Base-by-base conservation (phyloP, 2,113 vertebrate genomes). In the Eptatretus burgeri region DNA sequence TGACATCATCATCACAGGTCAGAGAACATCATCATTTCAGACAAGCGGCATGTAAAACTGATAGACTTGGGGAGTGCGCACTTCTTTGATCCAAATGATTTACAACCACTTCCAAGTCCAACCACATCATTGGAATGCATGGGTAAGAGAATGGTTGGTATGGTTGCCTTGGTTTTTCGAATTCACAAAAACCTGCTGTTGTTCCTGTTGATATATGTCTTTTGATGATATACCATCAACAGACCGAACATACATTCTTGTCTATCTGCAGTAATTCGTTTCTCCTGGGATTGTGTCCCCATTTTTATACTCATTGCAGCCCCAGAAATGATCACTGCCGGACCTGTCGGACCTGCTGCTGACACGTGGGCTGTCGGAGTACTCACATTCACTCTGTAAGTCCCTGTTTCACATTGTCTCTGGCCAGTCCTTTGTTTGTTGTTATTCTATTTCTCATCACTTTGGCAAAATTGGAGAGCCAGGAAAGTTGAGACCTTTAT, bases 311-410 rank as follows among this genome's bases (percentile, higher is more conserved):
- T 69, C 63, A 65, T 64, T 1, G 51, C 75, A 98, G 91, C 91
- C 52, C 91, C 91, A 5, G 91, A 98, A 72, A 85, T 98, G 85
- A 74, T 94, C 72, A 95, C 84, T 69, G 89, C 87, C 12, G 91
- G 94, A 63, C 81, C 87, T 0, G 80, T 93, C 63, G 91, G 91
- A 51, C 81, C 91, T 1, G 83, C 86, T 65, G 84, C 89, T 14
- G 91, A 98, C 68, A 83, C 95, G 74, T 98, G 91, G 91, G 85
- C 85, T 1, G 70, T 78, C 1, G 91, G 87, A 1, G 73, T 95
- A 18, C 73, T 98, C 68, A 77, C 82, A 52, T 98, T 82, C 71
- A 81, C 93, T 76, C 93, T 95, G 89, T 98, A 76, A 88, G 91
- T 79, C 13, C 11, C 49, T 41, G 51, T n/a, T 13, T 53, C 64